Conservation (phyloP, 1,140 invertebrate species). For the Drosophila tsacasi region DNA sequence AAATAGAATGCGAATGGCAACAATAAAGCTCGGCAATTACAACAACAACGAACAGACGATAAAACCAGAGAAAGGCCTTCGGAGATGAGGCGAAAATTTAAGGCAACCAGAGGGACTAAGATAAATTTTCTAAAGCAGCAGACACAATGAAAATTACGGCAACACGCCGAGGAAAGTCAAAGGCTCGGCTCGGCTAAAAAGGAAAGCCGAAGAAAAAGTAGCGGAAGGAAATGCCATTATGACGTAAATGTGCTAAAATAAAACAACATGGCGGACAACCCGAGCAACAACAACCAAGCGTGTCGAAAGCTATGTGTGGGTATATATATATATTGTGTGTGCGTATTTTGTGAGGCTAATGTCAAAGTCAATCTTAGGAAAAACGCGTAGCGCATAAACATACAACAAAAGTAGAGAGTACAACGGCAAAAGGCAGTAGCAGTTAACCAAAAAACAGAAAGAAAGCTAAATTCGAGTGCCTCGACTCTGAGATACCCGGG, state of each 20-base stretch:
- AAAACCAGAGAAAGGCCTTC: conserved; percentile 57
- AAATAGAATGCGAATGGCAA: conserved; percentile 54
- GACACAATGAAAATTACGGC: conserved; percentile 76
- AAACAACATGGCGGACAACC: conserved; percentile 82
- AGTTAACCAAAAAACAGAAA: conserved; percentile 39
- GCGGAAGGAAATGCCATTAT: conserved; percentile 83
- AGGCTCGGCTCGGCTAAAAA: conserved; percentile 49
- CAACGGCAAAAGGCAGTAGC: conserved; percentile 54
- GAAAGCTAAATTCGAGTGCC: background rate
- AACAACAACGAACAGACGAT: conserved; percentile 51
- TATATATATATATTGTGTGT: conserved; percentile 29
- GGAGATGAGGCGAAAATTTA: conserved; percentile 64
- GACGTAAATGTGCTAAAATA: conserved; percentile 84
- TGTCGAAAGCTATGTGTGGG: conserved; percentile 64
- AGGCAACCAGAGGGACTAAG: conserved; percentile 55
- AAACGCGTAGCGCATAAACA: conserved; percentile 83
- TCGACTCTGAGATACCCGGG: conserved; percentile 15
- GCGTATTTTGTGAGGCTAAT: conserved; percentile 75
- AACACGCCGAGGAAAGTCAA: conserved; percentile 68
- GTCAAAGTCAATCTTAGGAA: conserved; percentile 84
- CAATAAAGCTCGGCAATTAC: conserved; percentile 75
- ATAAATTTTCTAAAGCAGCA: conserved; percentile 73
- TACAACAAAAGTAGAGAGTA: conserved; percentile 69
- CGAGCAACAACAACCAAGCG: conserved; percentile 69
- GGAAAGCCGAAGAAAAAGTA: conserved; percentile 56